Base-by-base conservation (phyloP, 2,888 invertebrate genomes). In the Phyllotreta striolata region DNA sequence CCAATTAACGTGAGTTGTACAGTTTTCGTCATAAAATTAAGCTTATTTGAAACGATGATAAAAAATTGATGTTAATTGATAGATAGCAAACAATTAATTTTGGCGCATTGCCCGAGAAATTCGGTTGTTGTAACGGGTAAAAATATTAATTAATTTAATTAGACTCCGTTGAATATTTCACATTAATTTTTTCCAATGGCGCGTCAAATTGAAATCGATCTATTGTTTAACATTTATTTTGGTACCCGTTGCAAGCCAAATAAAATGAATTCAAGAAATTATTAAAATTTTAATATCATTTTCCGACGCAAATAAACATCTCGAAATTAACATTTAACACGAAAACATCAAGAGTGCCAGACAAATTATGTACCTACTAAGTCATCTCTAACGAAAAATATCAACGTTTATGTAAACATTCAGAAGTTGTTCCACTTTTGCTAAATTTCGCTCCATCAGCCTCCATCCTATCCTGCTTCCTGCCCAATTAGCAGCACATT, bases 401-500 rank as follows among this genome's bases (percentile, higher is more conserved):
- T 43, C 12, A 10, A 4, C 43, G 10, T 43, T 43, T 12, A 12
- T 43, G 43, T 12, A 43, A 43, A 43, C 43, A 12, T 43, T 43
- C 12, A 43, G 43, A 6, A 24, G 24, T 24, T 24, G 24, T 24
- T 24, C 24, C 24, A 24, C 24, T 24, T 24, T 24, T 24, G 24
- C 24, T 24, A 24, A 47, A 14, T 46, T 13, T 10, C 43, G 10
- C 37, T 9, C 12, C 6, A n/a, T 39, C 46, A 41, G 35, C 51
- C 8, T 38, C 40, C 24, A 51, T 35, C 51, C 41, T 41, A 51
- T 40, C 41, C 47, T 14, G n/a, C 13, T 51, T 51, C 46, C 38
- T 39, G 46, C 56, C 54, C 51, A 59, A 61, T 64, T 61, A 59
- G 44, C 35, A 44, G 54, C 35, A 34, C 35, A 49, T 49, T 46